These are phyloP conservation scores for Paratilapia polleni DNA, from an alignment of 2,113 vertebrate species.

Conservation along the genomic window DNA sequence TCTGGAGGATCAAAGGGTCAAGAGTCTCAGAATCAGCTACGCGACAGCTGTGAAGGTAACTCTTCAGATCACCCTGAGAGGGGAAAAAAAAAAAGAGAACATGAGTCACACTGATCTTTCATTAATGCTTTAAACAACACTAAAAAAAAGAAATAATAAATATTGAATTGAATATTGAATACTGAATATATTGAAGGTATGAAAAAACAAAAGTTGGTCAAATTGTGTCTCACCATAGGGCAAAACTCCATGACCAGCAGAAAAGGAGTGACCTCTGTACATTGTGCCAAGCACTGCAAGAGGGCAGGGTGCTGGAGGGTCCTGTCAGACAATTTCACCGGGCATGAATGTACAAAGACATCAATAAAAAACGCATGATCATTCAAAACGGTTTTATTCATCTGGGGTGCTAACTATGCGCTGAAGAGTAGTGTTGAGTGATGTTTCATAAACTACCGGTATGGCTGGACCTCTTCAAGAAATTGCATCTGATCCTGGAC, in stretches of 20 bases:
- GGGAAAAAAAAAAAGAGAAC: not conserved
- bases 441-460: conserved; percentile 80
- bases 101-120: not conserved
- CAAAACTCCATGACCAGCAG: conserved; percentile 99
- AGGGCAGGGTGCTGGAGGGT: conserved; percentile 92
- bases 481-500: conserved; percentile 96
- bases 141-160: not conserved
- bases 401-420: not conserved
- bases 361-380: not conserved
- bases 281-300: conserved; percentile 95
- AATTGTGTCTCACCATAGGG: conserved; percentile 87
- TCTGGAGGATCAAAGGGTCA: conserved; percentile 90
- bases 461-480: conserved; percentile 92
- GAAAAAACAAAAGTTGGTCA: not conserved
- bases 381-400: not conserved
- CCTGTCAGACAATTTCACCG: conserved; percentile 69
- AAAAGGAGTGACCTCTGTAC: conserved; percentile 94
- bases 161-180: too few relatives aligned
- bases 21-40: conserved; percentile 86
- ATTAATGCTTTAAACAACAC: not conserved
- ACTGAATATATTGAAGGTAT: too few relatives aligned
- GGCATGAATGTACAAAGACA: not conserved
- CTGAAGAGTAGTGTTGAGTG: not conserved
- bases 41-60: conserved; percentile 90
- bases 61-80: conserved; percentile 93